Evolutionary conservation across 2,888 invertebrate genomes (phyloP).

Genomic region (Seira ritae): DNA sequence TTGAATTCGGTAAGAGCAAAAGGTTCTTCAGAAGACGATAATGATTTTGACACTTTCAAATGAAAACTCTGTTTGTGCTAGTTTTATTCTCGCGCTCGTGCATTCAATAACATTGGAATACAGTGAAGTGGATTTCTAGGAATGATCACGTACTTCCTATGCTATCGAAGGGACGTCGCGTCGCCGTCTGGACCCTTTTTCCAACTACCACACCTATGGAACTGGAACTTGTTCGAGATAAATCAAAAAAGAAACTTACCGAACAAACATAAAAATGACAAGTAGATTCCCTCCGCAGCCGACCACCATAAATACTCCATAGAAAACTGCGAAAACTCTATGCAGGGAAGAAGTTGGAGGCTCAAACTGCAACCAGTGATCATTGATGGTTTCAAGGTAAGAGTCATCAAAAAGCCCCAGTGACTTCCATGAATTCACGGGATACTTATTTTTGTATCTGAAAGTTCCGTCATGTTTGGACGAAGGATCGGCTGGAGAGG

Average conservation of each 20-base stretch:
- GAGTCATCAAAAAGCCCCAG: constrained; percentile 80
- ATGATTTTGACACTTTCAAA: no score
- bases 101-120: neutral
- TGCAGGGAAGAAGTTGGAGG: constrained; percentile 81
- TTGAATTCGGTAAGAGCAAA: no score
- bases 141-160: no score
- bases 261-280: constrained; percentile 84
- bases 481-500: neutral
- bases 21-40: no score
- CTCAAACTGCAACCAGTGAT: constrained; percentile 84
- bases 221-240: no score
- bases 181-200: no score
- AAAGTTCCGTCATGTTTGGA: neutral
- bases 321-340: constrained; percentile 80
- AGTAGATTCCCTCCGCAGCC: constrained; percentile 85
- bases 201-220: no score
- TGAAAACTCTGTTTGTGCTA: no score
- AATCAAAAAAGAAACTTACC: constrained; percentile 78
- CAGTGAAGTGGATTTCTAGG: neutral
- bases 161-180: no score
- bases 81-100: neutral
- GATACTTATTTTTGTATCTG: constrained; percentile 73
- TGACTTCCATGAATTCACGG: constrained; percentile 78
- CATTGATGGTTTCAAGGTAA: constrained; percentile 80
- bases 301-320: constrained; percentile 80